Conservation (phyloP, 2,113 vertebrate genomes). For the Acrocephalus kingi region DNA sequence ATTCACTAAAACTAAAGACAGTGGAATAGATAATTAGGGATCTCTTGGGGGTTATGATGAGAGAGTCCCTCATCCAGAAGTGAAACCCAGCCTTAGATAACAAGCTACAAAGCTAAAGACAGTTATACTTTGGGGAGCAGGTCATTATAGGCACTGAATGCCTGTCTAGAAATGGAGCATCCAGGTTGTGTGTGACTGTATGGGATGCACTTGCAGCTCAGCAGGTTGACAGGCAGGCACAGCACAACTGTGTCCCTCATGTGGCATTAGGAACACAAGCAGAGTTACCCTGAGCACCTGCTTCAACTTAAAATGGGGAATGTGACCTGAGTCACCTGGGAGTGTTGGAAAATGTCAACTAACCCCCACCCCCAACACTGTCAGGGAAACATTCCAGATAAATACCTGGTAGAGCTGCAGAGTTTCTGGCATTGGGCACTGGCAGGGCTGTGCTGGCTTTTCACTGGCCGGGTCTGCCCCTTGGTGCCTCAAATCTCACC, state of each 20-base stretch:
- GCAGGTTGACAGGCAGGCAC: not conserved
- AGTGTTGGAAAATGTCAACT: too few species aligned
- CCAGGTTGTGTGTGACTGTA: not conserved
- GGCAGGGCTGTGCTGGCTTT: not conserved
- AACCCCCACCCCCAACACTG: too few species aligned
- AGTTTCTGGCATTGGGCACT: not conserved
- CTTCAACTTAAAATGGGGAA: not conserved
- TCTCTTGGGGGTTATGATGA: too few species aligned
- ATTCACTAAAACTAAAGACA: not conserved
- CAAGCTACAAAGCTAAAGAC: too few species aligned
- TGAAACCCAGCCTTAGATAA: too few species aligned
- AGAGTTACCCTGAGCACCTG: not conserved
- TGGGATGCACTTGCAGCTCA: not conserved
- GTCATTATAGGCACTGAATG: not conserved
- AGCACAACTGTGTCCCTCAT: accelerated
- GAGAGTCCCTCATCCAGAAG: too few species aligned
- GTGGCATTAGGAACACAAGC: not conserved
- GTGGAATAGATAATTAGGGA: too few species aligned
- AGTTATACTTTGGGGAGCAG: not conserved
- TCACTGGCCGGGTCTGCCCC: accelerated
- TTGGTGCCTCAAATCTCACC: not conserved
- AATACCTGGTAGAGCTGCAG: not conserved
- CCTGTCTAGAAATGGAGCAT: not conserved
- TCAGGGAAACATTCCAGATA: too few species aligned
- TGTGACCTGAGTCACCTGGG: not conserved